Conservation (phyloP, 2,113 vertebrate species). For the Laterallus jamaicensis region DNA sequence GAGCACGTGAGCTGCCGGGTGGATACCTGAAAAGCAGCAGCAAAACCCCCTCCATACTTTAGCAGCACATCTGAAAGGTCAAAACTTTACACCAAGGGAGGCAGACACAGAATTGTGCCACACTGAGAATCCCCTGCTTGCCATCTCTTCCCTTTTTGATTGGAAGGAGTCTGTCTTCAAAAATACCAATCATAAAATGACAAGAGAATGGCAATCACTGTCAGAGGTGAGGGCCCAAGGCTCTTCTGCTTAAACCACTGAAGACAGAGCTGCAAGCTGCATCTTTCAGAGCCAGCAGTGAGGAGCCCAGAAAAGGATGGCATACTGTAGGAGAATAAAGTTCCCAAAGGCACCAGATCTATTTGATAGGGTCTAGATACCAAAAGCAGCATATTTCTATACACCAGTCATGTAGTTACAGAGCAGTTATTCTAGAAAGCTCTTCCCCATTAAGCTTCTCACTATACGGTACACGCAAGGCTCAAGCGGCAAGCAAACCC, state of each 20-base stretch:
- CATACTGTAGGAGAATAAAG: neutral
- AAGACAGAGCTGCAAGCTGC: neutral
- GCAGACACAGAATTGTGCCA: neutral
- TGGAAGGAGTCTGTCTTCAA: neutral
- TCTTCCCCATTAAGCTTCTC: neutral
- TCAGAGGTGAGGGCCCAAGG: neutral
- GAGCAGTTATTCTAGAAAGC: neutral
- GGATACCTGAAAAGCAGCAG: neutral
- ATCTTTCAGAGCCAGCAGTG: neutral
- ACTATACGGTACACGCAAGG: neutral
- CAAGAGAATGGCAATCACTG: neutral
- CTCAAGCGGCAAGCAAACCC: neutral
- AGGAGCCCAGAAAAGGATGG: neutral
- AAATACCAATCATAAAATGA: neutral
- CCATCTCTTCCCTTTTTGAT: neutral
- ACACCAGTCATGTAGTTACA: neutral
- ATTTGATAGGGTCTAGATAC: neutral
- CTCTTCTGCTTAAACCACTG: neutral
- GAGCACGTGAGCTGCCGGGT: neutral
- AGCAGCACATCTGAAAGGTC: neutral
- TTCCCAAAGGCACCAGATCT: neutral
- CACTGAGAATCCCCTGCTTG: neutral
- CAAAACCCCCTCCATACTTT: neutral
- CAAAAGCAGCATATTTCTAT: neutral
- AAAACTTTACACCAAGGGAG: neutral